Conservation (phyloP, 2,888 invertebrate species). For the Isotomurus palustris region DNA sequence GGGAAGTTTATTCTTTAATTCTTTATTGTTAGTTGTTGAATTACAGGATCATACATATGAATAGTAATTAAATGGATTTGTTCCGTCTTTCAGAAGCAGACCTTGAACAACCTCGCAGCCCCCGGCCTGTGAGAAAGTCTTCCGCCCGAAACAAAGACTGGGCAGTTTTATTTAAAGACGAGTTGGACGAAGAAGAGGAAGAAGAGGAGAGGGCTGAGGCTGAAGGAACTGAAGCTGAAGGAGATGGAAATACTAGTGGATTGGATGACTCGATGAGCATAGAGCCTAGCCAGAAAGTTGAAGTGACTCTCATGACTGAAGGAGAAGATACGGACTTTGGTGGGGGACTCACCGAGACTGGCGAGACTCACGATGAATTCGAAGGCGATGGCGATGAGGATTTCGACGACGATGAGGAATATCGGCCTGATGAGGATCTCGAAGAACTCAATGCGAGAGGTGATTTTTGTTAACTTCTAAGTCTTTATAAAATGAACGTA, state of each 20-base stretch:
- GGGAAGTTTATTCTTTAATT: too few relatives aligned
- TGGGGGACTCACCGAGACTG: too few relatives aligned
- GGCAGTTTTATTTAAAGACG: neutral
- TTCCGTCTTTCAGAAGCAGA: neutral
- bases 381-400: constrained; percentile 1
- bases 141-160: constrained; percentile 11
- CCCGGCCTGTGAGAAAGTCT: constrained; percentile 1
- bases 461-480: neutral
- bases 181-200: constrained; percentile 1
- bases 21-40: too few relatives aligned
- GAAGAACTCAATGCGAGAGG: neutral
- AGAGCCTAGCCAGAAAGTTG: too few relatives aligned
- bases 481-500: too few relatives aligned
- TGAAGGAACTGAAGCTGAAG: neutral
- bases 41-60: too few relatives aligned
- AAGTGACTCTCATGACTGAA: too few relatives aligned
- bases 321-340: too few relatives aligned
- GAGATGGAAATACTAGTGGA: too few relatives aligned
- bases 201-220: neutral
- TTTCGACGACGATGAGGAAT: constrained; percentile 5
- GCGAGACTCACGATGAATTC: too few relatives aligned
- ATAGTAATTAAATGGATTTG: neutral
- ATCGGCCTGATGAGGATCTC: constrained; percentile 1
- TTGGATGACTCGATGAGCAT: too few relatives aligned
- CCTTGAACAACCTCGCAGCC: constrained; percentile 5